Evolutionary conservation across 1,140 invertebrate species (phyloP).

Genomic region (Dermatophagoides farinae): DNA sequence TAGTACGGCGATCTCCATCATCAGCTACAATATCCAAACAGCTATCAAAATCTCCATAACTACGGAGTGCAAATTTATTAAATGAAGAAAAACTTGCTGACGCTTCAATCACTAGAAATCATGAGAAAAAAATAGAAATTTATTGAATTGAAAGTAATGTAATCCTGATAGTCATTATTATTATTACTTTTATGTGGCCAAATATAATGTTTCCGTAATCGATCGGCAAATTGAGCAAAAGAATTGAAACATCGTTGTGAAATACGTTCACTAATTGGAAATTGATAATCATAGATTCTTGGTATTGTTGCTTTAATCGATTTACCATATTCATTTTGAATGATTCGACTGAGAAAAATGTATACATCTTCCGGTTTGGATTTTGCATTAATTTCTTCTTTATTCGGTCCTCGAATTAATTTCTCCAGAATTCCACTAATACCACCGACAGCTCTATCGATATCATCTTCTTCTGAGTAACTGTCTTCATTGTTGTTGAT

Average conservation of each 20-base stretch:
- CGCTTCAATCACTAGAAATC: background rate
- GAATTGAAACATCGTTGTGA: constrained; percentile 9
- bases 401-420: constrained; percentile 9
- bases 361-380: constrained; percentile 10
- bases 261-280: background rate
- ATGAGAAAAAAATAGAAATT: background rate
- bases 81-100: background rate
- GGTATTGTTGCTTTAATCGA: constrained; percentile 1
- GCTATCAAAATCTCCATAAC: constrained; percentile 7
- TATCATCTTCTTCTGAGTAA: background rate
- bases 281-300: background rate
- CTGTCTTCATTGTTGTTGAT: background rate
- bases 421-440: background rate
- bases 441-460: background rate
- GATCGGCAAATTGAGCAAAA: background rate
- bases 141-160: background rate
- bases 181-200: constrained; percentile 9
- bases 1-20: background rate
- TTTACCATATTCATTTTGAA: background rate
- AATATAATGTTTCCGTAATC: background rate
- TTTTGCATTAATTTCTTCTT: background rate
- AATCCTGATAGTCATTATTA: background rate
- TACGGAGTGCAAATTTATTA: background rate
- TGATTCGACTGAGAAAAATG: background rate
- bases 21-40: constrained; percentile 5